Conservation (phyloP, 2,888 invertebrate genomes). For the Drosophila phalerata region DNA sequence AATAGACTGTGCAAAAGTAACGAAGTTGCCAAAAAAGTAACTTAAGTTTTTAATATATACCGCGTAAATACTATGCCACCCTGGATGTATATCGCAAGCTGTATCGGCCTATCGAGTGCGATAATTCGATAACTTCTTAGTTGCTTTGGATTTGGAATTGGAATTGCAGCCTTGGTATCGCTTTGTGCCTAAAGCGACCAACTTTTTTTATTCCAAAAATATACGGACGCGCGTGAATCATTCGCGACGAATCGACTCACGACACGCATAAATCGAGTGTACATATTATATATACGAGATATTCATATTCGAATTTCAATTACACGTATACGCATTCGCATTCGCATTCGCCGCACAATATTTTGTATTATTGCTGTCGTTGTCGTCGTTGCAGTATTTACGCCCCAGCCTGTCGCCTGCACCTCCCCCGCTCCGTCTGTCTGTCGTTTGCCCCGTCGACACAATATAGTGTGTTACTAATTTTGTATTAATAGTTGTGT, state of each 20-base stretch:
- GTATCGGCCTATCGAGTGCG: conserved; percentile 31
- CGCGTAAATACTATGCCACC: conserved; percentile 29
- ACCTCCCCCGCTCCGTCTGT: too few relatives aligned
- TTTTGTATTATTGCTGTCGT: conserved; percentile 24
- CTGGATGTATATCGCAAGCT: conserved; percentile 35
- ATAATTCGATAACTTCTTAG: conserved; percentile 41
- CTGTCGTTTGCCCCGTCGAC: background rate
- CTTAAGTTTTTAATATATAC: background rate
- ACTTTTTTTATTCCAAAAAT: conserved; percentile 74
- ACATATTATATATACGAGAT: conserved; percentile 52
- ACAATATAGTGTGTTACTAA: conserved; percentile 37
- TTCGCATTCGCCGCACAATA: conserved; percentile 9
- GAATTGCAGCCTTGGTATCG: conserved; percentile 60
- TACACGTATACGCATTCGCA: conserved; percentile 44
- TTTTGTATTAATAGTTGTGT: conserved; percentile 60
- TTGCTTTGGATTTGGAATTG: conserved; percentile 50
- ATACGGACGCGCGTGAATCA: conserved; percentile 74
- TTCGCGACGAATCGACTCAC: conserved; percentile 53
- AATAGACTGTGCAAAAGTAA: conserved; percentile 3
- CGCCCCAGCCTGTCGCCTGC: conserved; percentile 3
- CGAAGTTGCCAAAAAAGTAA: background rate
- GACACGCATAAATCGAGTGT: conserved; percentile 62
- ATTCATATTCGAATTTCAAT: conserved; percentile 36
- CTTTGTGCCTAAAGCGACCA: conserved; percentile 35
- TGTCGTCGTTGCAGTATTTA: conserved; percentile 42